Base-by-base conservation (phyloP, 2,888 invertebrate species). In the Exephanes ischioxanthus region DNA sequence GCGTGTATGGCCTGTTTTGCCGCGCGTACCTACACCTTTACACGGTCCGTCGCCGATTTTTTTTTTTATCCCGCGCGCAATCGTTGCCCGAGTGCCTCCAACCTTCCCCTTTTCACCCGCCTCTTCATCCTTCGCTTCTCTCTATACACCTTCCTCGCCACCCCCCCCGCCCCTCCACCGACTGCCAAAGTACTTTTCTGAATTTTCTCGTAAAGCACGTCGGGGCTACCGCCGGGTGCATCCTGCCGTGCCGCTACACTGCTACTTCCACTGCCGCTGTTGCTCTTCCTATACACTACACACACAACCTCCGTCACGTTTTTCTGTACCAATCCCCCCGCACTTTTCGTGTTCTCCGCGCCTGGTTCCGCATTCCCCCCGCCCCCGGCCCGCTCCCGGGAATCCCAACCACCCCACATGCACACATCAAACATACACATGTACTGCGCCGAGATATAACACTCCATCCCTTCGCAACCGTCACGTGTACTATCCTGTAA, bases 121-220 rank as follows among this genome's bases (percentile, higher is more conserved):
- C 80, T 80, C 70, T 80, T 72, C 30, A 53, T 84, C 71, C 55
- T 72, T 80, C 30, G 45, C 71, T 37, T 81, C 75, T 78, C 19
- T 83, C 66, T 51, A 82, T 53, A 67, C 51, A 55, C 55, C 71
- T 63, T 79, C 72, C 80, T 80, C 71, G 73, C 71, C 26, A 48
- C 83, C 71, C 55, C 83, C 71, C 55, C 72, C 26, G 3, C 71
- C 55, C 67, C 48, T 76, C 51, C 72, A 30, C 41, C 51, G 55
- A 67, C 72, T 83, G 80, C 84, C 81, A 66, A 78, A 87, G 82
- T 84, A 86, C 86, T 83, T 86, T 86, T 86, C 72, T 70, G 73
- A 85, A 84, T 88, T 84, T 26, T 48, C 68, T 79, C 78, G 84
- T 68, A 79, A 86, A 88, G 71, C 63, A 77, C 71, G 83, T 72